phyloP scores from a whole-genome alignment of 1,140 invertebrate species.

The Propsilocerus akamusi region DNA sequence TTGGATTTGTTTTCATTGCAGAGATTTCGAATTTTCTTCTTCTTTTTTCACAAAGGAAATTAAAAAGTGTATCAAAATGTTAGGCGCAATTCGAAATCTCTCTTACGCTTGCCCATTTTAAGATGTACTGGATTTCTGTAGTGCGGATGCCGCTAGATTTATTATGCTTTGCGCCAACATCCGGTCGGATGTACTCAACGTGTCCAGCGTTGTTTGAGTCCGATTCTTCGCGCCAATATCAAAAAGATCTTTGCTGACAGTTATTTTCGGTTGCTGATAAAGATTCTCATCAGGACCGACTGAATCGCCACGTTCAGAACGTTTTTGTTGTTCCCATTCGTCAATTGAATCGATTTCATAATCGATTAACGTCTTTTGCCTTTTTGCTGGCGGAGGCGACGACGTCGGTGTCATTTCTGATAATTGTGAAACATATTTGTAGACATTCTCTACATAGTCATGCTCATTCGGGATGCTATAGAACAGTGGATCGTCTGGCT shows the following conservation, averaged over 20 bases:
- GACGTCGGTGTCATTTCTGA: not conserved
- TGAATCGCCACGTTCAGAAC: not conserved
- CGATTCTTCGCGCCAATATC: not conserved
- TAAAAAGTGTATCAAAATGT: too few relatives aligned
- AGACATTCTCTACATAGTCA: slow-evolving; percentile 2
- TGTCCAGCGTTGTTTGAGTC: too few relatives aligned
- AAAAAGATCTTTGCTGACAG: not conserved
- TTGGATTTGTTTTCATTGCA: too few relatives aligned
- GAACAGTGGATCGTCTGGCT: slow-evolving; percentile 2
- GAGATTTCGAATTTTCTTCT: too few relatives aligned
- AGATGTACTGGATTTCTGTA: not conserved
- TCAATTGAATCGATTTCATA: slow-evolving; percentile 6
- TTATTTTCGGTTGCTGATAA: not conserved
- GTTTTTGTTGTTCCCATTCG: not conserved
- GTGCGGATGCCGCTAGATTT: not conserved
- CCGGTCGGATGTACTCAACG: not conserved
- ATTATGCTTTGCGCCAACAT: not conserved
- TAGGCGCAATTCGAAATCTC: too few relatives aligned
- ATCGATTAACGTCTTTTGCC: not conserved
- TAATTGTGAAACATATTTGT: not conserved
- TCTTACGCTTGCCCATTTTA: too few relatives aligned
- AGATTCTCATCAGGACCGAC: not conserved
- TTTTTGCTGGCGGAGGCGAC: not conserved
- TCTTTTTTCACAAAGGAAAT: too few relatives aligned
- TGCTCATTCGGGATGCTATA: slow-evolving; percentile 4